Evolutionary conservation across 2,888 invertebrate genomes (phyloP), one percentile per base, ranked within the genome.

Genomic region (Carterocephalus palaemon): DNA sequence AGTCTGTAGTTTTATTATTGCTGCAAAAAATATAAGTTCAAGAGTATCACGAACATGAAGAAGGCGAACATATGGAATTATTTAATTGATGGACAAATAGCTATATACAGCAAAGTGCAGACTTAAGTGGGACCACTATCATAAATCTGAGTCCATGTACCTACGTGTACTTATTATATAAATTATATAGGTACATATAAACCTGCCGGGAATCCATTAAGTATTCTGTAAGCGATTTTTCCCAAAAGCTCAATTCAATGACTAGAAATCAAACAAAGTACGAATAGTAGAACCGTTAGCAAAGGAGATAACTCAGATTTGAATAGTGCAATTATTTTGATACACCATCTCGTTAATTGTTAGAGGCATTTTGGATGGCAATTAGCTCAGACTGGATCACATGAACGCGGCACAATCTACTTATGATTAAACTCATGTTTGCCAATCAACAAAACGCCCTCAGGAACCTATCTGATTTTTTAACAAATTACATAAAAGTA

Each of bases 1-100:
- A n/a, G n/a, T n/a, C n/a, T 76, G 77, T 70, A 71, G 72, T 65
- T 7, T 4, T 22, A 22, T 22, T 32, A 15, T 3, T 40, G 2
- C n/a, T n/a, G n/a, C n/a, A n/a, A n/a, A n/a, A n/a, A n/a, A n/a
- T n/a, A n/a, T n/a, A n/a, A n/a, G n/a, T n/a, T n/a, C n/a, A n/a
- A n/a, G n/a, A n/a, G n/a, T n/a, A n/a, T n/a, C n/a, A n/a, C n/a
- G n/a, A n/a, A n/a, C n/a, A n/a, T n/a, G n/a, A n/a, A n/a, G n/a
- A n/a, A n/a, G n/a, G n/a, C n/a, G n/a, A n/a, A n/a, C 19, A 19
- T 4, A 3, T 19, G 19, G 6, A 19, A 19, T 19, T 6, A 19
- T 4, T 4, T 3, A 19, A 4, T 19, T 19, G 19, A 3, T 19
- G 19, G 4, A 19, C 4, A 19, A 19, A 3, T 6, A 3, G 4